Percentiles rank a stretch among this genome's conserved stretches.
Evolutionary conservation across 2,113 vertebrate species (phyloP).

Genomic region (Lates calcarifer): DNA sequence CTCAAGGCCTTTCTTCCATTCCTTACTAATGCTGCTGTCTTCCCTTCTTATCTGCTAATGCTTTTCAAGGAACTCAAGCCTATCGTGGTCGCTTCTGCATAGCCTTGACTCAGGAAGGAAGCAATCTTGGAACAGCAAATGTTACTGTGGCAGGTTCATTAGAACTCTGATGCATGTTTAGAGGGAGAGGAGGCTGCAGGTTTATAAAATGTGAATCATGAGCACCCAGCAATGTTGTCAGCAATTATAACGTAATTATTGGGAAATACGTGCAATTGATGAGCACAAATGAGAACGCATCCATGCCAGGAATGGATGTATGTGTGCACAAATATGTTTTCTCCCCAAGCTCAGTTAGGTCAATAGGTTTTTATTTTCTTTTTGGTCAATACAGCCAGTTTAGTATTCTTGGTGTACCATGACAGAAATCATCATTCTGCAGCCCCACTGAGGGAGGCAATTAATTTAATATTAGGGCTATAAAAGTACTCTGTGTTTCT

Average conservation of each 20-base stretch:
- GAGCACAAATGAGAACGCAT: not conserved
- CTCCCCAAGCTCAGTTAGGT: not conserved
- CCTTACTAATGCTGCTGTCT: constrained; percentile 51
- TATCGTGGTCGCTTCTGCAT: constrained; percentile 20
- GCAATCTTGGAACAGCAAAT: constrained; percentile 11
- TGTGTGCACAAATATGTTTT: not conserved
- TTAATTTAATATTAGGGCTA: too few relatives aligned
- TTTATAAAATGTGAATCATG: constrained; percentile 32
- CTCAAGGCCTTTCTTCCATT: constrained; percentile 17
- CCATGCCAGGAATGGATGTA: not conserved
- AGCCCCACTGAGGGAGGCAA: constrained; percentile 12
- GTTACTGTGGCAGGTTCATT: constrained; percentile 42
- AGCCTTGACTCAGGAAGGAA: constrained; percentile 51
- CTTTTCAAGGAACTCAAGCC: constrained; percentile 27
- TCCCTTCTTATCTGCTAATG: constrained; percentile 55
- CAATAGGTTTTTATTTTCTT: not conserved
- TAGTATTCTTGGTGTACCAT: constrained; percentile 12
- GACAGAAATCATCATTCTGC: constrained; percentile 21
- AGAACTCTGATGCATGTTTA: constrained; percentile 19
- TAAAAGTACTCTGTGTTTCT: not conserved
- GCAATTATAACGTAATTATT: constrained; percentile 22
- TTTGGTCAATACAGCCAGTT: not conserved
- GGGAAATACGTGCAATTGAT: not conserved
- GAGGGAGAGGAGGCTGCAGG: constrained; percentile 11
- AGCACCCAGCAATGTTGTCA: constrained; percentile 2